These are phyloP conservation scores for Cheilosia pagana DNA, from an alignment of 2,888 invertebrate genomes.

Conservation along the genomic window DNA sequence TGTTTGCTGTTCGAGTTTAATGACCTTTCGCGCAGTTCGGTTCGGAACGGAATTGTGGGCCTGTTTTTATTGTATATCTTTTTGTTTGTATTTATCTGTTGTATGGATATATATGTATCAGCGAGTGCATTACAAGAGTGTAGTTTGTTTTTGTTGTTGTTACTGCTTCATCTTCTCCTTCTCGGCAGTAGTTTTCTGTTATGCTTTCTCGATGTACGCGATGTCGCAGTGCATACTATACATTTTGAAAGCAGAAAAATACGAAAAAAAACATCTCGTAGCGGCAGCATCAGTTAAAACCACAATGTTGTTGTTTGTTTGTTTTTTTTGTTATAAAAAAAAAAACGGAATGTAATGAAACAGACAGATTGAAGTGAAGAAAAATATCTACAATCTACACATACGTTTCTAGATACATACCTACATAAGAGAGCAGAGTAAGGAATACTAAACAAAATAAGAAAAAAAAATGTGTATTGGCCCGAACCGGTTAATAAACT, in stretches of 20 bases:
- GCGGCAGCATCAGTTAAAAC: constrained; percentile 29
- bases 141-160: not conserved
- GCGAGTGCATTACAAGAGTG: not conserved
- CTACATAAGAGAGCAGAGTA: constrained; percentile 16
- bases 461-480: constrained; percentile 63
- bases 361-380: constrained; percentile 36
- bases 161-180: not conserved
- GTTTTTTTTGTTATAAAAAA: constrained; percentile 1
- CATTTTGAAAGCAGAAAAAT: not conserved
- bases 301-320: not conserved
- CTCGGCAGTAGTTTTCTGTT: not conserved
- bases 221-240: constrained; percentile 10
- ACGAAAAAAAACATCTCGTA: not conserved
- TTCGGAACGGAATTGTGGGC: constrained; percentile 26
- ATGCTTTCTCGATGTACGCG: constrained; percentile 8
- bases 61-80: constrained; percentile 15
- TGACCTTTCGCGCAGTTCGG: constrained; percentile 35
- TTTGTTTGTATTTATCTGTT: constrained; percentile 6
- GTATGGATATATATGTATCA: not conserved
- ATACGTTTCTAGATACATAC: constrained; percentile 7
- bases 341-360: constrained; percentile 20
- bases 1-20: constrained; percentile 59
- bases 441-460: constrained; percentile 16
- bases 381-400: constrained; percentile 9
- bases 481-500: constrained; percentile 81